Conservation (phyloP, 2,797 vertebrate species). For the Tapirus indicus region DNA sequence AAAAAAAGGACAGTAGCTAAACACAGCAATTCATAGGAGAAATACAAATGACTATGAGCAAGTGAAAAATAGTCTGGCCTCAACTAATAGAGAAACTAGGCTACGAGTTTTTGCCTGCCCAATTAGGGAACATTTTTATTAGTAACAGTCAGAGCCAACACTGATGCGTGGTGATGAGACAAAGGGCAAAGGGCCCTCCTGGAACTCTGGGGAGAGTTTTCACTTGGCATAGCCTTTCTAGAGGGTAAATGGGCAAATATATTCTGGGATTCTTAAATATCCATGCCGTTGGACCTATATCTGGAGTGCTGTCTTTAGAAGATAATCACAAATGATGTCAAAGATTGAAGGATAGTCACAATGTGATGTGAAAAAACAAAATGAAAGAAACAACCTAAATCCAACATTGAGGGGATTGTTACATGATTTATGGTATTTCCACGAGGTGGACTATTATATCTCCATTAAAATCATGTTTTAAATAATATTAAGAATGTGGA, state of each 20-base stretch:
- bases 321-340: neutral
- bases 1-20: neutral
- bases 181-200: neutral
- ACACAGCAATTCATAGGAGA: neutral
- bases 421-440: neutral
- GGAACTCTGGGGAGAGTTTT: neutral
- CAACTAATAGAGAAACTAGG: neutral
- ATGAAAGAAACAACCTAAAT: neutral
- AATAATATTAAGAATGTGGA: neutral
- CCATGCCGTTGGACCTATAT: neutral
- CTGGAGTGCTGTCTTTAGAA: neutral
- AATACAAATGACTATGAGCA: neutral
- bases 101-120: neutral
- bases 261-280: neutral
- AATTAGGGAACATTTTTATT: neutral
- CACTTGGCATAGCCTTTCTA: neutral
- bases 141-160: neutral
- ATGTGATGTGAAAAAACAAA: neutral
- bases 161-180: neutral
- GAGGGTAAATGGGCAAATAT: neutral
- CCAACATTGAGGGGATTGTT: neutral
- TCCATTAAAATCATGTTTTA: neutral
- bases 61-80: neutral
- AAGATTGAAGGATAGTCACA: neutral
- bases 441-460: neutral